Evolutionary conservation across 2,797 vertebrate species (phyloP).

Genomic region (Acanthiza pusilla): DNA sequence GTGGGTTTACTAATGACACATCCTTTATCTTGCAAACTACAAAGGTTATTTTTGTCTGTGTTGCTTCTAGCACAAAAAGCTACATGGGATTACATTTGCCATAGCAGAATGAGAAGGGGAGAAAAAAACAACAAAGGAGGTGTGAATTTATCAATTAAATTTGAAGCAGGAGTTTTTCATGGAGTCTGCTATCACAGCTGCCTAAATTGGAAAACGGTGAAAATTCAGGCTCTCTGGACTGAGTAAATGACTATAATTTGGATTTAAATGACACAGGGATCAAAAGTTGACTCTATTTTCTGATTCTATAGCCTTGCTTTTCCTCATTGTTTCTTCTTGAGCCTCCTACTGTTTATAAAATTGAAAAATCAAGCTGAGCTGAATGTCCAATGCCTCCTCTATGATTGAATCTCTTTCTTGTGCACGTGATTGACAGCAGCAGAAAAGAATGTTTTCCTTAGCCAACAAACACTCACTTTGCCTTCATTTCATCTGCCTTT

Average conservation of each 20-base stretch:
- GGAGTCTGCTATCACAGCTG: neutral
- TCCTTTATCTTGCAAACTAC: neutral
- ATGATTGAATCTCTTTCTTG: conserved; percentile 38
- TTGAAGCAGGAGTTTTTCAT: neutral
- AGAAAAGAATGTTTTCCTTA: conserved; percentile 12
- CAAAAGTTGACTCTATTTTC: conserved; percentile 11
- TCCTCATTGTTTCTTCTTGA: conserved; percentile 53
- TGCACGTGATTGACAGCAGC: neutral
- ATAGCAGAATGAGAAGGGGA: neutral
- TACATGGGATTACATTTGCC: neutral
- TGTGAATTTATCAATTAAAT: neutral
- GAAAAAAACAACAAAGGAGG: neutral
- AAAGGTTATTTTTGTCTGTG: neutral
- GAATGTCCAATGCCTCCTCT: conserved; percentile 41
- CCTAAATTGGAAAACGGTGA: neutral
- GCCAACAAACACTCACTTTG: neutral
- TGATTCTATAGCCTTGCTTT: conserved; percentile 37
- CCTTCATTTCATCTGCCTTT: neutral
- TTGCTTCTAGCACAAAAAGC: neutral
- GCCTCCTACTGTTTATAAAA: conserved; percentile 63
- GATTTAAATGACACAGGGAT: conserved; percentile 39
- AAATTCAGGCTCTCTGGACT: neutral
- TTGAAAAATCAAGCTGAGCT: conserved; percentile 67
- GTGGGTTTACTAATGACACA: neutral
- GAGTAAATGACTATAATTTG: conserved; percentile 49